Evolutionary conservation across 2,113 vertebrate genomes (phyloP), one percentile per base, ranked within the genome.

Genomic region (Spea multiplicata): DNA sequence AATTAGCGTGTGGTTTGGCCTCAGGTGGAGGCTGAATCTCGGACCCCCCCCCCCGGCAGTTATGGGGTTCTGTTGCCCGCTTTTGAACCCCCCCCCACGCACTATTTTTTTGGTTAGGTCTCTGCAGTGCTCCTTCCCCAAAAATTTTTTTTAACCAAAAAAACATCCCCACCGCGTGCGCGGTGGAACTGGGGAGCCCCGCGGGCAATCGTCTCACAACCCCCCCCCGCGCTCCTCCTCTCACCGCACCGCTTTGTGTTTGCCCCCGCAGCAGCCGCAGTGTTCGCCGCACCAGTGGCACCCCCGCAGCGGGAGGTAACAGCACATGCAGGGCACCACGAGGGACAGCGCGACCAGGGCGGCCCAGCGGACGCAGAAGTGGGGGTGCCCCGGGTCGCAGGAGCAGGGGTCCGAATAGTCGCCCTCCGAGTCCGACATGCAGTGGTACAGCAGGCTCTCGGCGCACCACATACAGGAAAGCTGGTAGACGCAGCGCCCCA

Each of bases 351-450:
- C 93, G 64, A 94, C 86, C 81, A 97, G 91, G 4, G 94, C 95
- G 69, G 94, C 85, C 96, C 96, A 97, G 88, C 96, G 95, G 72
- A 94, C 91, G 6, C 94, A 96, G 84, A 94, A 95, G 3, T 94
- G 93, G 4, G 94, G 92, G 84, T 96, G 93, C 66, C 86, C 84
- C 0, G 95, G 93, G 80, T 97, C 95, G 46, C 96, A 97, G 4
- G 95, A 95, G 83, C 96, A 97, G 2, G 96, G 95, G 91, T 96
- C 96, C 89, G 95, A 95, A 89, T 95, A 97, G 87, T 97, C 95
- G 0, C 96, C 96, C 87, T 97, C 96, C 1, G 96, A 95, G 91
- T 97, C 96, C 44, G 96, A 97, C 93, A 95, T 93, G 90, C 96
- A 97, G 91, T 97, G 96, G 89, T 97, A 97, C 48, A 97, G 93